Evolutionary conservation across 2,888 invertebrate genomes (phyloP).

Genomic region (Octodonta nipae): DNA sequence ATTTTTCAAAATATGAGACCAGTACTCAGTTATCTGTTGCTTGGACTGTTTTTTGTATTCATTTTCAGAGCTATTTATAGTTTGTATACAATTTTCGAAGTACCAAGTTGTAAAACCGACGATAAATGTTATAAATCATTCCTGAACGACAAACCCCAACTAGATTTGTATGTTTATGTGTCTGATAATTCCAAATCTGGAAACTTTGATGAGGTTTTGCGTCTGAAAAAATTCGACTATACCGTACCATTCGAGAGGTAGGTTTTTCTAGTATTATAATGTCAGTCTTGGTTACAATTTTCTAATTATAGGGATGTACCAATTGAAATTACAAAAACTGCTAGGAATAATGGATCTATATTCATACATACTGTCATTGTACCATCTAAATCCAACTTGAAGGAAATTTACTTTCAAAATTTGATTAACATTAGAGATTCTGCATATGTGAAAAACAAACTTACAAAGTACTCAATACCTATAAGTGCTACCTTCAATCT

Average conservation of each 20-base stretch:
- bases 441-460: constrained; percentile 46
- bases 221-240: constrained; percentile 53
- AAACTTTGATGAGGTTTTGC: constrained; percentile 48
- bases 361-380: constrained; percentile 62
- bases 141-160: constrained; percentile 50
- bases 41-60: constrained; percentile 53
- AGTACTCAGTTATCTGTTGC: constrained; percentile 49
- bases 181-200: constrained; percentile 45
- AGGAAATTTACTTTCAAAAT: constrained; percentile 31
- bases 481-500: constrained; percentile 62
- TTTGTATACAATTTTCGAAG: constrained; percentile 57
- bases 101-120: constrained; percentile 51
- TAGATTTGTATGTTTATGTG: constrained; percentile 56
- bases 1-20: constrained; percentile 31
- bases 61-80: constrained; percentile 64
- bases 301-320: constrained; percentile 44
- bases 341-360: constrained; percentile 72
- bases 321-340: constrained; percentile 58
- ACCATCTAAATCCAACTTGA: constrained; percentile 37
- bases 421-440: constrained; percentile 47
- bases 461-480: constrained; percentile 65
- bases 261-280: constrained; percentile 14
- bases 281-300: background rate
- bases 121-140: constrained; percentile 57
- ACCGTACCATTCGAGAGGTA: constrained; percentile 41